phyloP scores from a whole-genome alignment of 2,797 vertebrate genomes.

The Coregonus sp. region DNA sequence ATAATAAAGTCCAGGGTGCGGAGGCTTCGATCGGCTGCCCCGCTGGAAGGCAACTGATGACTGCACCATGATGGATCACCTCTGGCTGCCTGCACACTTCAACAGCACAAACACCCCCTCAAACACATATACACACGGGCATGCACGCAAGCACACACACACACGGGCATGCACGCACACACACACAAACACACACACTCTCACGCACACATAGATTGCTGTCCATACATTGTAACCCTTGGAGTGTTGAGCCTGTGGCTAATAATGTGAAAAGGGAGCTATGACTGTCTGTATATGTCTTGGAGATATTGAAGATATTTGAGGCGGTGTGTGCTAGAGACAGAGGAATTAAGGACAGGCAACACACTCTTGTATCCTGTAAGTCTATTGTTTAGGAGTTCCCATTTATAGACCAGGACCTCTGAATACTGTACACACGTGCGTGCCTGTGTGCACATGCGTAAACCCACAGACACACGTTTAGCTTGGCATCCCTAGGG shows the following conservation, averaged over 20 bases:
- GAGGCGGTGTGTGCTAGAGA: neutral
- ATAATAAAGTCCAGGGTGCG: slow-evolving; percentile 82
- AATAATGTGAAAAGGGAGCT: neutral
- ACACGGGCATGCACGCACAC: slow-evolving; percentile 22
- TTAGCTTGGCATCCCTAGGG: neutral
- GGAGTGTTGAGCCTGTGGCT: neutral
- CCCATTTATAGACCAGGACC: neutral
- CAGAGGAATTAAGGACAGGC: neutral
- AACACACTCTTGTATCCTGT: neutral
- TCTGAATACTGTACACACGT: neutral
- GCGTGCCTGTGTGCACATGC: neutral
- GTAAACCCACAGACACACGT: neutral
- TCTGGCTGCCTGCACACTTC: slow-evolving; percentile 34
- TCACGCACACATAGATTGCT: neutral
- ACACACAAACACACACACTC: slow-evolving; percentile 20
- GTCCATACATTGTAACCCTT: neutral
- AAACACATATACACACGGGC: slow-evolving; percentile 13
- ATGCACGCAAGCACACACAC: slow-evolving; percentile 33
- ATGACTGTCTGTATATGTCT: neutral
- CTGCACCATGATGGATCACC: slow-evolving; percentile 81
- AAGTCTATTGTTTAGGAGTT: neutral
- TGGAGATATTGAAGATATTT: neutral
- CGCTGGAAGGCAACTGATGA: slow-evolving; percentile 70
- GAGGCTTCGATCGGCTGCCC: slow-evolving; percentile 75
- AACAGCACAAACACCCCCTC: slow-evolving; percentile 8